phyloP scores from a whole-genome alignment of 2,888 invertebrate genomes.

The Lithophane leautieri region DNA sequence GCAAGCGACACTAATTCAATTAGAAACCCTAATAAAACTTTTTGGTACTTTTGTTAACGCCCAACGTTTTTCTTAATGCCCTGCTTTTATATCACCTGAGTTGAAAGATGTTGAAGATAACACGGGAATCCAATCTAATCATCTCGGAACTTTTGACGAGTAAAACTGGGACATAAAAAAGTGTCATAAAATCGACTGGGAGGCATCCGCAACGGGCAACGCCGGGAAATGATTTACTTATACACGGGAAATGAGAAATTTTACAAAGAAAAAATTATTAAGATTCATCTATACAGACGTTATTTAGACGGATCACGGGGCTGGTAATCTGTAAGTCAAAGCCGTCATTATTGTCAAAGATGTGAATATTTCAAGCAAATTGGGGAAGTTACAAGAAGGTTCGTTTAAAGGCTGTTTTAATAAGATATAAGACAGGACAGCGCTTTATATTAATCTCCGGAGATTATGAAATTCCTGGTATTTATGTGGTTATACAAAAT shows the following conservation, averaged over 20 bases:
- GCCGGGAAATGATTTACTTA: slow-evolving; percentile 67
- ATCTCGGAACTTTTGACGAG: slow-evolving; percentile 63
- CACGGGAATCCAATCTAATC: slow-evolving; percentile 62
- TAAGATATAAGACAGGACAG: slow-evolving; percentile 49
- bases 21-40: slow-evolving; percentile 47
- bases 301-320: slow-evolving; percentile 39
- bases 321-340: slow-evolving; percentile 47
- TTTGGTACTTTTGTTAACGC: slow-evolving; percentile 36
- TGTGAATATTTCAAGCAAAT: slow-evolving; percentile 49
- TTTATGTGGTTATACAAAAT: slow-evolving; percentile 36
- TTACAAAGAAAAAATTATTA: slow-evolving; percentile 64
- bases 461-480: slow-evolving; percentile 36
- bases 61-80: slow-evolving; percentile 49
- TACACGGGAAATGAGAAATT: slow-evolving; percentile 66
- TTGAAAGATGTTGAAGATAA: slow-evolving; percentile 52
- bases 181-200: slow-evolving; percentile 65
- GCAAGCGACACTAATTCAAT: slow-evolving; percentile 44
- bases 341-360: slow-evolving; percentile 39
- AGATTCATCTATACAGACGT: slow-evolving; percentile 51
- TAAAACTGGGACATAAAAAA: slow-evolving; percentile 62
- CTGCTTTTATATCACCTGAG: slow-evolving; percentile 57
- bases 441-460: slow-evolving; percentile 42
- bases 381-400: slow-evolving; percentile 32
- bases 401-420: slow-evolving; percentile 32
- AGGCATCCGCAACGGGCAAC: slow-evolving; percentile 53